These are phyloP conservation scores for Endomychus coccineus DNA, from an alignment of 2,888 invertebrate genomes.

Conservation along the genomic window DNA sequence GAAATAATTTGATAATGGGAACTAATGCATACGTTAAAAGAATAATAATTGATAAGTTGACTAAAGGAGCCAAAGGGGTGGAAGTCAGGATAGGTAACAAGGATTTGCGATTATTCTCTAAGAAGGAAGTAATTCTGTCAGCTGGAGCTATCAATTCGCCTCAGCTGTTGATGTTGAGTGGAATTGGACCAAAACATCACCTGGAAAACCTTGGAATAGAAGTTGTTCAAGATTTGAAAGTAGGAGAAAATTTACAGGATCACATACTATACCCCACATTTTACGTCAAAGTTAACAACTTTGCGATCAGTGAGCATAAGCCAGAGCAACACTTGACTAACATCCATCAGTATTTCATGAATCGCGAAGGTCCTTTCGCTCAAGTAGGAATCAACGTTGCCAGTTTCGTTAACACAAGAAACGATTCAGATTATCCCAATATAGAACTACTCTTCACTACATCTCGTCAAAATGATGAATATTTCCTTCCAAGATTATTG, in stretches of 20 bases:
- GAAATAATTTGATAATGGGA: slow-evolving; percentile 53
- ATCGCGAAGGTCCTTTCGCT: slow-evolving; percentile 46
- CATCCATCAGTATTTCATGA: slow-evolving; percentile 45
- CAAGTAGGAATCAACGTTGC: slow-evolving; percentile 46
- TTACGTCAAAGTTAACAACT: slow-evolving; percentile 18
- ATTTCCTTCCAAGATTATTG: slow-evolving; percentile 17
- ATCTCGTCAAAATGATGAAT: slow-evolving; percentile 31
- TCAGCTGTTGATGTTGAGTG: slow-evolving; percentile 62
- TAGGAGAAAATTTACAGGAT: slow-evolving; percentile 52
- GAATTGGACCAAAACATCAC: slow-evolving; percentile 51
- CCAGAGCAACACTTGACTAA: slow-evolving; percentile 26
- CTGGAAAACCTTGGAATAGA: slow-evolving; percentile 45
- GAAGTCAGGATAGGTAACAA: slow-evolving; percentile 37
- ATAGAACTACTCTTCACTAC: slow-evolving; percentile 38
- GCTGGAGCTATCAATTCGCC: slow-evolving; percentile 61
- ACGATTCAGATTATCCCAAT: slow-evolving; percentile 45
- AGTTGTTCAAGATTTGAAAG: slow-evolving; percentile 44
- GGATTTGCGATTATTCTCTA: slow-evolving; percentile 37
- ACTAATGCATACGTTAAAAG: slow-evolving; percentile 51
- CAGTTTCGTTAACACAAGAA: slow-evolving; percentile 47
- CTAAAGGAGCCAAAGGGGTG: slow-evolving; percentile 44
- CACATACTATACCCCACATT: slow-evolving; percentile 42
- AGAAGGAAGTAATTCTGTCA: slow-evolving; percentile 57
- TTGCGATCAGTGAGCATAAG: slow-evolving; percentile 8
- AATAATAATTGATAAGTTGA: slow-evolving; percentile 45